Conservation (phyloP, 1,140 invertebrate species). For the Periplaneta americana region DNA sequence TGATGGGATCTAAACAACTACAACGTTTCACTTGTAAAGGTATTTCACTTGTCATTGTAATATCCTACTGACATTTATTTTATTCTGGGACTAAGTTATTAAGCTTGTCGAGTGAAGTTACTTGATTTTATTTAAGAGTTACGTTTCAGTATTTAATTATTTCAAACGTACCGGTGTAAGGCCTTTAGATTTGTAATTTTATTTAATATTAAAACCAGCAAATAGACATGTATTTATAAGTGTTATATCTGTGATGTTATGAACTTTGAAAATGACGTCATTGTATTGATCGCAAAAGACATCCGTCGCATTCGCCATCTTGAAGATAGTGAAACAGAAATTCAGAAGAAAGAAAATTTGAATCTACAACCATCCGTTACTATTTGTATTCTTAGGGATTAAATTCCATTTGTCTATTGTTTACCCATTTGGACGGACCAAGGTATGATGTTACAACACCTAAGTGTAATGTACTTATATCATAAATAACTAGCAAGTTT, state of each 20-base stretch:
- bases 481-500: not conserved
- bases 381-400: constrained; percentile 44
- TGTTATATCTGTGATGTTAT: not conserved
- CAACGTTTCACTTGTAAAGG: not conserved
- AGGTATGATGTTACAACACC: constrained; percentile 38
- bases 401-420: constrained; percentile 51
- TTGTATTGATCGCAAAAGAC: constrained; percentile 51
- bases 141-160: no score
- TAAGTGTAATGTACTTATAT: not conserved
- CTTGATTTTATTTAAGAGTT: not conserved
- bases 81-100: not conserved
- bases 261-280: constrained; percentile 43
- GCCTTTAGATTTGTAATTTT: no score
- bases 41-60: not conserved
- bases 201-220: not conserved
- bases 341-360: constrained; percentile 24
- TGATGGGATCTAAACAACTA: not conserved
- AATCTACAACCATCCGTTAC: constrained; percentile 49
- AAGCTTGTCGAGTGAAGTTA: not conserved
- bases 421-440: constrained; percentile 65
- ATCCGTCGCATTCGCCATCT: constrained; percentile 45
- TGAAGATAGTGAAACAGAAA: constrained; percentile 43
- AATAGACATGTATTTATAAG: not conserved
- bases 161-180: no score
- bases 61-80: not conserved